phyloP scores from a whole-genome alignment of 2,888 invertebrate genomes.

The Drosophila nr. medialis region DNA sequence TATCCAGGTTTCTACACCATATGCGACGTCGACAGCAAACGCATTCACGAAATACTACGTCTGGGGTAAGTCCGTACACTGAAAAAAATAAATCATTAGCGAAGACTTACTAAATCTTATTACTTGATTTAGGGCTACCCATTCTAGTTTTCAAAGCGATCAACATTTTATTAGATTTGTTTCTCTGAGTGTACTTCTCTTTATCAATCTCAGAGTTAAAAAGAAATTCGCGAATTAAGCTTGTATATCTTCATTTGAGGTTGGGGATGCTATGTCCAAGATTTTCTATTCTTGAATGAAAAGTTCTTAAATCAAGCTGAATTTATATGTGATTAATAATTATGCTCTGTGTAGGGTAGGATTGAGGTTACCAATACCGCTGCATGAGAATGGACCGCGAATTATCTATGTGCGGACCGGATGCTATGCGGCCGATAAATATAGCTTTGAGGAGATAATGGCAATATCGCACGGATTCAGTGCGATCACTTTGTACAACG shows the following conservation, averaged over 20 bases:
- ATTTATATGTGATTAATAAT: not conserved
- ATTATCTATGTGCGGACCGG: conserved; percentile 86
- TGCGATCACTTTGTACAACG: conserved; percentile 86
- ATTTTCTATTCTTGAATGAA: not conserved
- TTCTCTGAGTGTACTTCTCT: not conserved
- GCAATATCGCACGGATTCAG: conserved; percentile 86
- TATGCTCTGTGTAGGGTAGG: conserved; percentile 23
- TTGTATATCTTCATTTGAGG: too few species aligned
- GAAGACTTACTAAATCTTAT: not conserved
- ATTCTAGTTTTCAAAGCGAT: not conserved
- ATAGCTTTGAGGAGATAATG: conserved; percentile 85
- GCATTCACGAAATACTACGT: conserved; percentile 52
- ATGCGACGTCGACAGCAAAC: conserved; percentile 65
- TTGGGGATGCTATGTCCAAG: not conserved
- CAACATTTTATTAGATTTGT: not conserved
- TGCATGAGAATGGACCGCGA: conserved; percentile 85
- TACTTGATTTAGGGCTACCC: not conserved
- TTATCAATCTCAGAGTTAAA: not conserved
- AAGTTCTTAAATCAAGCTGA: not conserved
- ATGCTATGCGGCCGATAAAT: conserved; percentile 84
- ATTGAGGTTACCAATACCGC: conserved; percentile 61
- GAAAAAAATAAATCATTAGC: not conserved
- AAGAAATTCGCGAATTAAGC: not conserved
- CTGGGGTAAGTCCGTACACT: conserved; percentile 61
- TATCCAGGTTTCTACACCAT: conserved; percentile 86